Percentiles rank a stretch among this genome's conserved stretches.
Evolutionary conservation across 1,140 invertebrate genomes (phyloP).

Genomic region (Polypedilum pembai): DNA sequence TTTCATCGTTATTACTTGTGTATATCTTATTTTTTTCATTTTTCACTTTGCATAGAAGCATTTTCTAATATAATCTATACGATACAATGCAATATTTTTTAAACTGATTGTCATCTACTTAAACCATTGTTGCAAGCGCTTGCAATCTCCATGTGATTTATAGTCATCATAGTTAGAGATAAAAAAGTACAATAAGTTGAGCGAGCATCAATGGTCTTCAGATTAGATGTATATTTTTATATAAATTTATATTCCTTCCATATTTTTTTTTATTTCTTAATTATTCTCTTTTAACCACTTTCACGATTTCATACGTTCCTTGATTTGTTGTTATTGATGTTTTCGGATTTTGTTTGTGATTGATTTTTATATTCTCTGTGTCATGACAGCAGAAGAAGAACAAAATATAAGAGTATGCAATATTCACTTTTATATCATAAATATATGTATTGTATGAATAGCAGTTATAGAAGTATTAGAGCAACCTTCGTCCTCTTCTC

Average conservation of each 20-base stretch:
- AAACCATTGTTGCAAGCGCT: background rate
- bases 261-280: background rate
- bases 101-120: constrained; percentile 12
- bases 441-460: background rate
- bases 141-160: background rate
- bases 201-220: constrained; percentile 10
- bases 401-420: background rate
- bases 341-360: no score
- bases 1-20: background rate
- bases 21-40: background rate
- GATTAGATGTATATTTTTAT: background rate
- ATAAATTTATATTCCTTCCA: background rate
- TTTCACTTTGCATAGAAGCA: constrained; percentile 12
- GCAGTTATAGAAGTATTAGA: background rate
- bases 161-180: background rate
- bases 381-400: background rate
- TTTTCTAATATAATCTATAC: constrained; percentile 5
- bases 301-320: no score
- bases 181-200: background rate
- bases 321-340: no score
- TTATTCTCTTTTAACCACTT: background rate
- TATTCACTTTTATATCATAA: background rate
- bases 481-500: background rate
- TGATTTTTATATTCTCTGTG: no score
- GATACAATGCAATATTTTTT: constrained; percentile 19